Conservation (phyloP, 2,113 vertebrate genomes). For the Pseudonaja textilis region DNA sequence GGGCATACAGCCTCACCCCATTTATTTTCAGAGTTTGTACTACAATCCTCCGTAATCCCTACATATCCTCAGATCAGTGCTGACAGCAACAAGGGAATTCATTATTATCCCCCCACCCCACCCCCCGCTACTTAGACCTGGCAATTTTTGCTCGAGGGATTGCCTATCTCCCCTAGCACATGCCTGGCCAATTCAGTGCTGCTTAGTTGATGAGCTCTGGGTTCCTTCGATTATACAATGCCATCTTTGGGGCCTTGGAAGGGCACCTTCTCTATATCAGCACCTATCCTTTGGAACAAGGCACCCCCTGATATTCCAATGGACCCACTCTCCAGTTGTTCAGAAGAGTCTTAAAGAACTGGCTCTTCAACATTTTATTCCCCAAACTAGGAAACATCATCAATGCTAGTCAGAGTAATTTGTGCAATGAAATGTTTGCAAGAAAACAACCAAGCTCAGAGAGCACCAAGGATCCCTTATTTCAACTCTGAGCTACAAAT, state of each 20-base stretch:
- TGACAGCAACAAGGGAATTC: neutral
- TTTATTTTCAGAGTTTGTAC: neutral
- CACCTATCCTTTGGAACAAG: neutral
- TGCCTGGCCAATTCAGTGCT: neutral
- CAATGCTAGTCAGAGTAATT: neutral
- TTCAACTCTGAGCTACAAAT: neutral
- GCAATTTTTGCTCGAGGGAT: neutral
- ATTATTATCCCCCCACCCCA: neutral
- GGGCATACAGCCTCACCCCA: neutral
- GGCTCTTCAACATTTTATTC: neutral
- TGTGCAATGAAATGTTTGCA: neutral
- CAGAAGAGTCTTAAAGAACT: neutral
- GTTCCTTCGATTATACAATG: neutral
- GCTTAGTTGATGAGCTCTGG: neutral
- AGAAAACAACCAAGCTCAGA: neutral
- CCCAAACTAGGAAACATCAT: neutral
- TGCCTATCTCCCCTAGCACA: neutral
- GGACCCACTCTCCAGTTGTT: neutral
- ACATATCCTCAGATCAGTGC: neutral
- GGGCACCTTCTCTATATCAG: neutral
- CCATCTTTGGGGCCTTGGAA: neutral
- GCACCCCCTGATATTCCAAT: neutral
- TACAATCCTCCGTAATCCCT: neutral
- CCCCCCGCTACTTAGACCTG: neutral
- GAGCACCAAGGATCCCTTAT: neutral